A percentile compares a stretch with the other conserved stretches of the same genome.
phyloP scores from a whole-genome alignment of 1,140 invertebrate genomes.

The Grapholita molesta region DNA sequence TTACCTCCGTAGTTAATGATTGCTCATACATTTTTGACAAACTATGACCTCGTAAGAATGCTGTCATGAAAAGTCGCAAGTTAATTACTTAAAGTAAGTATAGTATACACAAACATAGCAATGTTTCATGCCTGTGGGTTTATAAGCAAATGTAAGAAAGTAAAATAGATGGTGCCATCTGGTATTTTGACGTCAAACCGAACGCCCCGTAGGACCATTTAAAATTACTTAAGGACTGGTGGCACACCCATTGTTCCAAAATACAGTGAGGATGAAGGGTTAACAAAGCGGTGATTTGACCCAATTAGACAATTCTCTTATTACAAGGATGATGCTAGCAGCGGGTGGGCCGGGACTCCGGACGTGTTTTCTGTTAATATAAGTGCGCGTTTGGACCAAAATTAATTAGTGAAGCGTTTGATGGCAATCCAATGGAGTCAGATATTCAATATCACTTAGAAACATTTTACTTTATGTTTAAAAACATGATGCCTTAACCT shows the following conservation, averaged over 20 bases:
- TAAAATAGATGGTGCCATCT: not conserved
- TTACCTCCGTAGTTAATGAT: too few species aligned
- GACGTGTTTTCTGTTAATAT: not conserved
- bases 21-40: too few species aligned
- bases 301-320: constrained; percentile 27
- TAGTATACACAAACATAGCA: too few species aligned
- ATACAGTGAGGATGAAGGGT: constrained; percentile 13
- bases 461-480: too few species aligned
- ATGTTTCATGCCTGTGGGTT: too few species aligned
- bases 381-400: not conserved
- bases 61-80: too few species aligned
- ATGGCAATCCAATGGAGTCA: not conserved
- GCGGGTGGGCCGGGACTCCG: not conserved
- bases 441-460: too few species aligned
- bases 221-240: constrained; percentile 2
- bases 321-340: constrained; percentile 17
- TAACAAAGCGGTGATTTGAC: constrained; percentile 24
- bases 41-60: too few species aligned
- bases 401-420: constrained; percentile 2
- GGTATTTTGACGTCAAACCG: not conserved
- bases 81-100: too few species aligned
- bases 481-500: too few species aligned
- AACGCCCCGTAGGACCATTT: not conserved
- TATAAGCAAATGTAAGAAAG: not conserved
- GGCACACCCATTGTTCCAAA: constrained; percentile 2